phyloP scores from a whole-genome alignment of 2,113 vertebrate genomes.

The Tetrao urogallus region DNA sequence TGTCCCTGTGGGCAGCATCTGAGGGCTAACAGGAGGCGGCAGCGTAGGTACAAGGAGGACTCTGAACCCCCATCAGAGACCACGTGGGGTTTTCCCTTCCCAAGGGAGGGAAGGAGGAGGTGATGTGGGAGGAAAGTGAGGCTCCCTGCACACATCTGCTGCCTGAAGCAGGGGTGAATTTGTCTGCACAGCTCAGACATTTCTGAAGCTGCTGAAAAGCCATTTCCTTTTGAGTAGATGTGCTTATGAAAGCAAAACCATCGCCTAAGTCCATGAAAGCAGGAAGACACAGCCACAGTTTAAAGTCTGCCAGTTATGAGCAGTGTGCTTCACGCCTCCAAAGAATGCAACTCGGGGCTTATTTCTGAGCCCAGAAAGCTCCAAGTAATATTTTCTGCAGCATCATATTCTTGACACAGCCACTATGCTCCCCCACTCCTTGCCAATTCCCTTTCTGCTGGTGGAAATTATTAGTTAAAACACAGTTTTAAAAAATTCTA shows the following conservation, averaged over 20 bases:
- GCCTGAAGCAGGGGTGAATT: not conserved
- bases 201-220: not conserved
- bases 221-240: not conserved
- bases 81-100: not conserved
- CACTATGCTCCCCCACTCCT: not conserved
- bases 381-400: not conserved
- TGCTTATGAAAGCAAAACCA: not conserved
- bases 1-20: not conserved
- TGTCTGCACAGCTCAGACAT: not conserved
- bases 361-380: not conserved
- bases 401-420: not conserved
- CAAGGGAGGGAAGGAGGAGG: not conserved
- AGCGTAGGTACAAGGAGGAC: not conserved
- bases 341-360: not conserved
- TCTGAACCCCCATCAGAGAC: not conserved
- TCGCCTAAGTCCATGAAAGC: not conserved
- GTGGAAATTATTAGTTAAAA: slow-evolving; percentile 31
- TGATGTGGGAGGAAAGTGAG: not conserved
- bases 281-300: not conserved
- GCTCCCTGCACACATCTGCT: not conserved
- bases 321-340: not conserved
- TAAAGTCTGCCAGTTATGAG: not conserved
- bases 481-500: not conserved
- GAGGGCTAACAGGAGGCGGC: rapidly evolving
- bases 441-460: not conserved